These are phyloP conservation scores for Drosophila cyrtoloma DNA, from an alignment of 2,888 invertebrate species.

Conservation along the genomic window DNA sequence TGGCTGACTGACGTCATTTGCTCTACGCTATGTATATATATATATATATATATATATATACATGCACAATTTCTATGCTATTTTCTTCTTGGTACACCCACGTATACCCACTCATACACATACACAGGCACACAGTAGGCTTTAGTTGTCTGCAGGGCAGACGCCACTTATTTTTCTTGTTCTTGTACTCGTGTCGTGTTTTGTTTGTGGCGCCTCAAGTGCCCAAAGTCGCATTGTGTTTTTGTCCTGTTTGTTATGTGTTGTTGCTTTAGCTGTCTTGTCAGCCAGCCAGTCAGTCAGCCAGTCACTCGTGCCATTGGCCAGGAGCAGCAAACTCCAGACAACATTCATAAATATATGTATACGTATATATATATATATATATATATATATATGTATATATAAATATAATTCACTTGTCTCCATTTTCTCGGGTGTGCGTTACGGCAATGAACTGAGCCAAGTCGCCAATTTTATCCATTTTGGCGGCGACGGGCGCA, in stretches of 20 bases:
- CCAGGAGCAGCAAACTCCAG: slow-evolving; percentile 45
- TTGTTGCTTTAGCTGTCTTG: slow-evolving; percentile 34
- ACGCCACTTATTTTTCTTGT: slow-evolving; percentile 13
- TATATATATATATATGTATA: neutral
- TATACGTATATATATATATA: neutral
- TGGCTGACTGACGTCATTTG: slow-evolving; percentile 44
- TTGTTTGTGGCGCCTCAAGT: slow-evolving; percentile 62
- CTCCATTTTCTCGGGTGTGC: neutral
- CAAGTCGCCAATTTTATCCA: slow-evolving; percentile 17
- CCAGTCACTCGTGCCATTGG: slow-evolving; percentile 45
- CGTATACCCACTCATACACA: neutral
- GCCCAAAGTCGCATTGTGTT: slow-evolving; percentile 57
- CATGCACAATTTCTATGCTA: neutral
- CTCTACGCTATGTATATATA: neutral
- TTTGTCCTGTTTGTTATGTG: slow-evolving; percentile 25
- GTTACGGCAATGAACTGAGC: slow-evolving; percentile 39
- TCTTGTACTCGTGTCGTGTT: slow-evolving; percentile 39
- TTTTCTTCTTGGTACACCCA: neutral
- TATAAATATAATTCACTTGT: slow-evolving; percentile 55
- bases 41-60: neutral
- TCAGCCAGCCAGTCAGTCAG: slow-evolving; percentile 24
- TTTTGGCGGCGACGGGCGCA: slow-evolving; percentile 41
- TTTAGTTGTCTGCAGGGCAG: slow-evolving; percentile 47
- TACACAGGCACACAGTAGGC: slow-evolving; percentile 14
- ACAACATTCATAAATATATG: slow-evolving; percentile 25